These are phyloP conservation scores for Drosophila putrida DNA, from an alignment of 2,888 invertebrate genomes.

Conservation along the genomic window DNA sequence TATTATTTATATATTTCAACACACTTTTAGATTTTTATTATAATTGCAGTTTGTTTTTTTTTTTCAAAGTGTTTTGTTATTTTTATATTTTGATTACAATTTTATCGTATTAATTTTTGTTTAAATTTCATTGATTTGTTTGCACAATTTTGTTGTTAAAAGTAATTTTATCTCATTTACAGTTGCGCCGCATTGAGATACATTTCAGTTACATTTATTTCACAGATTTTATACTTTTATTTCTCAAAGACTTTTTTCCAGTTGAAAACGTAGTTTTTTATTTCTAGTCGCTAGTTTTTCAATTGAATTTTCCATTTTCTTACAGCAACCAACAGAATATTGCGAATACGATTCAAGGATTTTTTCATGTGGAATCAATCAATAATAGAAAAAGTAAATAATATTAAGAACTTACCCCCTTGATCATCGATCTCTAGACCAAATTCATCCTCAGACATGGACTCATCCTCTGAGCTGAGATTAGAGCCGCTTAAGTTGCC, in stretches of 20 bases:
- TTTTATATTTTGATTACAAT: background rate
- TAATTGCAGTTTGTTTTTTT: too few species aligned
- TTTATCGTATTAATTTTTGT: background rate
- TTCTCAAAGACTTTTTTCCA: too few species aligned
- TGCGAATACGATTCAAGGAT: constrained; percentile 47
- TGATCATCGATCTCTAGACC: constrained; percentile 82
- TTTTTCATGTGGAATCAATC: constrained; percentile 11
- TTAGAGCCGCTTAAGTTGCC: constrained; percentile 66
- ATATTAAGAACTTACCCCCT: constrained; percentile 78
- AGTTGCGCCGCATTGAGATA: background rate
- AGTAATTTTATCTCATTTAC: background rate
- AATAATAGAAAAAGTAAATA: background rate
- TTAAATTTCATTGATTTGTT: background rate
- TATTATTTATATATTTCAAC: background rate
- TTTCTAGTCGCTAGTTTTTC: background rate
- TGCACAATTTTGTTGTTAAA: background rate
- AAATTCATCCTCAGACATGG: constrained; percentile 80
- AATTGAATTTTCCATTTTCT: background rate
- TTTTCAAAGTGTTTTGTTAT: background rate
- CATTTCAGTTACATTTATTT: background rate
- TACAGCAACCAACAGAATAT: constrained; percentile 59
- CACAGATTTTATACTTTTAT: background rate
- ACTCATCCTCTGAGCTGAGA: constrained; percentile 81
- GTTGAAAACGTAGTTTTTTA: too few species aligned
- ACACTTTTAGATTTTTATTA: background rate